phyloP scores from a whole-genome alignment of 2,888 invertebrate species.

The Diaphora mendica region DNA sequence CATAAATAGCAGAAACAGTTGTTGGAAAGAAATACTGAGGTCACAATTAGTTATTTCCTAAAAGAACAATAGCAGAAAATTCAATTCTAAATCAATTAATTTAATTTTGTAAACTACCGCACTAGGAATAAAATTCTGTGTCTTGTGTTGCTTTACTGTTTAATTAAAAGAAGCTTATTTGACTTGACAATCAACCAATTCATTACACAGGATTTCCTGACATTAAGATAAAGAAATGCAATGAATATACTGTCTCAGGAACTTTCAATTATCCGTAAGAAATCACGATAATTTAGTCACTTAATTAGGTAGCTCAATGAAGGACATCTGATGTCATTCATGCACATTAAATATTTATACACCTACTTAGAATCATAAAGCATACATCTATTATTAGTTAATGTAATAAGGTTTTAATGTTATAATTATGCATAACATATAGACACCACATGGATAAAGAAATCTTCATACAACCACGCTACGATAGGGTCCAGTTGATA shows the following conservation, averaged over 20 bases:
- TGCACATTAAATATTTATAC: constrained; percentile 14
- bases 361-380: constrained; percentile 12
- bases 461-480: neutral
- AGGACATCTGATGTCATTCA: constrained; percentile 19
- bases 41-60: too few relatives aligned
- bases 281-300: neutral
- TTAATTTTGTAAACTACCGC: too few relatives aligned
- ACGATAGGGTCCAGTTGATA: neutral
- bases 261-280: neutral
- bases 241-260: neutral
- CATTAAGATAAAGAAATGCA: neutral
- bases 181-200: neutral
- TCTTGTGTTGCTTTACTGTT: too few relatives aligned
- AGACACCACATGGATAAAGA: neutral
- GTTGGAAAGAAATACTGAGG: too few relatives aligned
- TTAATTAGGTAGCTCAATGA: constrained; percentile 5
- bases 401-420: constrained; percentile 13
- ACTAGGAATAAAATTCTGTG: too few relatives aligned
- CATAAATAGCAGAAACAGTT: neutral
- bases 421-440: constrained; percentile 1
- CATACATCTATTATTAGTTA: neutral
- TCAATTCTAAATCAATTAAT: too few relatives aligned
- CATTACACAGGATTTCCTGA: neutral
- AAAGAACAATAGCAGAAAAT: too few relatives aligned
- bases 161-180: neutral